phyloP scores from a whole-genome alignment of 2,113 vertebrate genomes.

The Bolborhynchus lineola region DNA sequence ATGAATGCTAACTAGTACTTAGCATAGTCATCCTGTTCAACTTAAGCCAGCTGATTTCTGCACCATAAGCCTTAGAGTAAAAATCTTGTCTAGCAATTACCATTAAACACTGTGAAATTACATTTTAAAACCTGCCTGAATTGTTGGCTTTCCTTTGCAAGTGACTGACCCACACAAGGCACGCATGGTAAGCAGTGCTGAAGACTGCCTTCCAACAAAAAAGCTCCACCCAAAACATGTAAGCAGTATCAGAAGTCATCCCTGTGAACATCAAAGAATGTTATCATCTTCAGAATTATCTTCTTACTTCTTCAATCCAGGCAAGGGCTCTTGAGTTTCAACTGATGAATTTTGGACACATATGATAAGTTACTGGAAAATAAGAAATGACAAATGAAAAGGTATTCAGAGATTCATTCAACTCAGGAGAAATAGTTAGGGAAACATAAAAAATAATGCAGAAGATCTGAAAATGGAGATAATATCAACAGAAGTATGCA shows the following conservation, averaged over 20 bases:
- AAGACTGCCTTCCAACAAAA: background rate
- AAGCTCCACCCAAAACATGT: background rate
- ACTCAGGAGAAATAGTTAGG: background rate
- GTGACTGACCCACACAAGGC: background rate
- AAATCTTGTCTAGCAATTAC: background rate
- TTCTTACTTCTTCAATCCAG: background rate
- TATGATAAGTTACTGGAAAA: background rate
- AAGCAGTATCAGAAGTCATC: background rate
- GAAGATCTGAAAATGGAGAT: background rate
- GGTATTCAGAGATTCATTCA: background rate
- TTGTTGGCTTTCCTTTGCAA: background rate
- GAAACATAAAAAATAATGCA: background rate
- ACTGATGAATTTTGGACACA: background rate
- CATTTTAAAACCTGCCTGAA: background rate
- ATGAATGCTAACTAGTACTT: background rate
- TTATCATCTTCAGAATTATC: background rate
- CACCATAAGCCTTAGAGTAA: background rate
- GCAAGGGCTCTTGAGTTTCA: background rate
- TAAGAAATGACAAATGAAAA: background rate
- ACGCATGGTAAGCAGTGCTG: background rate
- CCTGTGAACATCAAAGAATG: fast-evolving
- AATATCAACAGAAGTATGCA: background rate
- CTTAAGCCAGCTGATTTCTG: background rate
- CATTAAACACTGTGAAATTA: background rate
- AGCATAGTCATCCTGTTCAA: background rate